phyloP scores from a whole-genome alignment of 2,888 invertebrate species.

The Exephanes ischioxanthus region DNA sequence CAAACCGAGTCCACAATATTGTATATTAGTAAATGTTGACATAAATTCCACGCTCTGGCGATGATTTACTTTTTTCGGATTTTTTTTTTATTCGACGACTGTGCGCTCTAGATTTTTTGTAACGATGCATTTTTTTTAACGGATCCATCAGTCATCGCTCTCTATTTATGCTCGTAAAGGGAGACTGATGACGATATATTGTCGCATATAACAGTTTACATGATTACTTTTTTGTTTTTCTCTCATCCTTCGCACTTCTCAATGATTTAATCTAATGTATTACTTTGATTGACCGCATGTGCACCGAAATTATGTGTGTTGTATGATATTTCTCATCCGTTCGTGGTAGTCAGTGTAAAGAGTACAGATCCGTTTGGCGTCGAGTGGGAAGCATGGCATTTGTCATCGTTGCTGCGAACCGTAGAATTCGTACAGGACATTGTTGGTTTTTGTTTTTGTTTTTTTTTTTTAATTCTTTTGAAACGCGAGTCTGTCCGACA shows the following conservation, averaged over 20 bases:
- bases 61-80: constrained; percentile 19
- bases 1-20: constrained; percentile 48
- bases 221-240: not conserved
- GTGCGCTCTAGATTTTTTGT: constrained; percentile 45
- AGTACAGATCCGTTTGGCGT: constrained; percentile 59
- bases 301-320: constrained; percentile 45
- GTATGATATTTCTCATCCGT: constrained; percentile 45
- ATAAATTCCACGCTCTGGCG: constrained; percentile 50
- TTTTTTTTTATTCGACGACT: constrained; percentile 37
- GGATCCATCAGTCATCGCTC: constrained; percentile 31
- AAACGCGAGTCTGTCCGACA: constrained; percentile 18
- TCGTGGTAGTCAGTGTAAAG: constrained; percentile 46
- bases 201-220: constrained; percentile 13
- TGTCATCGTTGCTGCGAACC: constrained; percentile 56
- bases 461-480: constrained; percentile 1
- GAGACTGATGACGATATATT: constrained; percentile 24
- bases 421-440: constrained; percentile 53
- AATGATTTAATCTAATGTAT: constrained; percentile 27
- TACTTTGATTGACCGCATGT: constrained; percentile 50
- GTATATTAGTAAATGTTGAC: constrained; percentile 43
- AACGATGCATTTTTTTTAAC: constrained; percentile 19
- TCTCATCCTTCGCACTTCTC: constrained; percentile 25
- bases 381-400: constrained; percentile 56
- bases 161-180: constrained; percentile 11
- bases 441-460: constrained; percentile 25